Base-by-base conservation (phyloP, 1,140 invertebrate species). In the Eumeta japonica region DNA sequence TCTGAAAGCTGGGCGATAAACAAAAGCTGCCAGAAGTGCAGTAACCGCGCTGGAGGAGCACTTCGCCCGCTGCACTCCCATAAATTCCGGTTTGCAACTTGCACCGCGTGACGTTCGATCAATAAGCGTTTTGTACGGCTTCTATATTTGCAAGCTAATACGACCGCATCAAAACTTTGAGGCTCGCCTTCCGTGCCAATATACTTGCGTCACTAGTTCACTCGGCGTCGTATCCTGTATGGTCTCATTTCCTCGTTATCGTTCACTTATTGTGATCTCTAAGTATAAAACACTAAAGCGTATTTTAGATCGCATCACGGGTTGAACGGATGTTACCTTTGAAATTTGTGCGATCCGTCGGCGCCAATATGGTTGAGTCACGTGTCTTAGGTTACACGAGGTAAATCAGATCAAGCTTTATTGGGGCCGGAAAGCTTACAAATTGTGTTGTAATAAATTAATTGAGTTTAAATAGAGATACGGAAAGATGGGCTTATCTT, bases 101-200 rank as follows among this genome's bases (percentile, higher is more conserved):
- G 67, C 62, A 62, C 50, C 43, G 58, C 55, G 58, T 53, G 67
- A 63, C 62, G 65, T 62, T 70, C 58, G 67, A 72, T 72, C 67
- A 72, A 72, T 68, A 72, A 60, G 56, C 56, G 57, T 70, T 68
- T 72, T 70, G 67, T 72, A 70, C 58, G 65, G 67, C 50, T 62
- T 72, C 63, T 64, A 59, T 70, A 67, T 66, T 65, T 72, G 67
- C 63, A 62, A 70, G 55, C 55, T 72, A 67, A 72, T 72, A 72
- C 48, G 54, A n/a, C 58, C 53, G 58, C 52, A 67, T 62, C 56
- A 58, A 60, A 68, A 66, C 62, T 62, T 63, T 54, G 43, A 51
- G 58, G 51, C 52, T 54, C 55, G 49, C 57, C 44, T 54, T 55
- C 46, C 45, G 52, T 59, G 46, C 53, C 50, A 50, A 64, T 66